Conservation (phyloP, 2,797 vertebrate genomes). For the Pagetopsis macropterus region DNA sequence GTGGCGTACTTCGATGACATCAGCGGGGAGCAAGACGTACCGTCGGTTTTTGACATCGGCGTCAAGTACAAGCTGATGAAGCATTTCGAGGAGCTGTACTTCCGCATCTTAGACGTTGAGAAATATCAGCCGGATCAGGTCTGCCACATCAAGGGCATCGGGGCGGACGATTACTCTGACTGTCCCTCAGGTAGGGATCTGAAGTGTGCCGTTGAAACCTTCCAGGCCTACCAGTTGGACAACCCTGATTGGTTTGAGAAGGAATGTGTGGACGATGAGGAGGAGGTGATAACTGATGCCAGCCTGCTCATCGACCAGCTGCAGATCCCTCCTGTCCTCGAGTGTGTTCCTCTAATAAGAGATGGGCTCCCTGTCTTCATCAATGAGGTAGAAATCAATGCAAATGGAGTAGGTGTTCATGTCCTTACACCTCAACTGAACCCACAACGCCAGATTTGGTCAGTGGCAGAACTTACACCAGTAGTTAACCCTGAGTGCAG, state of each 20-base stretch:
- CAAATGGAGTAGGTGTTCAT: conserved; percentile 33
- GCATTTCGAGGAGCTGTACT: conserved; percentile 93
- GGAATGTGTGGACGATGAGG: conserved; percentile 77
- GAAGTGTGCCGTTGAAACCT: conserved; percentile 84
- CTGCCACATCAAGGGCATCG: conserved; percentile 85
- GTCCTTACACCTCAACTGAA: conserved; percentile 72
- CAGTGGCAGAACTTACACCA: conserved; percentile 68
- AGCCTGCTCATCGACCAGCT: conserved; percentile 28
- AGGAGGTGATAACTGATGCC: conserved; percentile 69
- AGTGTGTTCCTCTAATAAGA: conserved; percentile 64
- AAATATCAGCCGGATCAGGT: conserved; percentile 90
- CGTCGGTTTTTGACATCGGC: conserved; percentile 88
- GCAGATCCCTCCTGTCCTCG: conserved; percentile 49
- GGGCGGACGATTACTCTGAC: conserved; percentile 83
- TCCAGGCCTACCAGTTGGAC: conserved; percentile 85
- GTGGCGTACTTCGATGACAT: conserved; percentile 92
- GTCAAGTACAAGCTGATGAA: conserved; percentile 92
- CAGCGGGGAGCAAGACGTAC: conserved; percentile 85
- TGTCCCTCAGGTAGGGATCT: conserved; percentile 85
- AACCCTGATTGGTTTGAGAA: conserved; percentile 91
- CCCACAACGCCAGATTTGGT: conserved; percentile 21
- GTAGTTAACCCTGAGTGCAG: conserved; percentile 39
- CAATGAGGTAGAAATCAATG: conserved; percentile 53
- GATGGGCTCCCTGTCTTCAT: conserved; percentile 52
- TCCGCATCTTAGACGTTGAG: conserved; percentile 91